Evolutionary conservation across 2,888 invertebrate species (phyloP).

Genomic region (Aphodius sticticus): DNA sequence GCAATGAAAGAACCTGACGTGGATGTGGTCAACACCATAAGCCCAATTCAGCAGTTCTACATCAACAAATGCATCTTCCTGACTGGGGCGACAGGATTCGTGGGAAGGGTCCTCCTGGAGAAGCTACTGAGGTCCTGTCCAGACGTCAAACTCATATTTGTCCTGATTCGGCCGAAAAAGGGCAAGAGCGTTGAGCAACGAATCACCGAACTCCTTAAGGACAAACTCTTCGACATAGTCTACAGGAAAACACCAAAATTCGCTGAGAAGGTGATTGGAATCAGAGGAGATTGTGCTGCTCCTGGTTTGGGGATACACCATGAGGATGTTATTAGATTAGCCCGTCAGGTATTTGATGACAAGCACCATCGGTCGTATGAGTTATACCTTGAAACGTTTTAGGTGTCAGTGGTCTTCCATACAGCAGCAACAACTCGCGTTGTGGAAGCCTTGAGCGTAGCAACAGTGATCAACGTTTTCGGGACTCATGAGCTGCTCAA

Average conservation of each 20-base stretch:
- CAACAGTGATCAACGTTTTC: slow-evolving; percentile 77
- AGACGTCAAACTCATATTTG: slow-evolving; percentile 63
- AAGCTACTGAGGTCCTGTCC: slow-evolving; percentile 68
- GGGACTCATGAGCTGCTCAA: slow-evolving; percentile 72
- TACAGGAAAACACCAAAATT: slow-evolving; percentile 68
- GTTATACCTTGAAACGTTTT: not conserved
- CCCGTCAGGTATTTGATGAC: not conserved
- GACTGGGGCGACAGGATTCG: slow-evolving; percentile 65
- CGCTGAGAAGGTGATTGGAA: slow-evolving; percentile 65
- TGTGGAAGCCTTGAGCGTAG: slow-evolving; percentile 77
- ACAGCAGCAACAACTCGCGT: slow-evolving; percentile 70
- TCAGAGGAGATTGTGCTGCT: slow-evolving; percentile 68
- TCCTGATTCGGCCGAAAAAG: slow-evolving; percentile 67
- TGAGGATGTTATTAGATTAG: slow-evolving; percentile 55
- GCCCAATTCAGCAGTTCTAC: slow-evolving; percentile 54
- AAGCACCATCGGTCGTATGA: not conserved
- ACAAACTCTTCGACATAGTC: slow-evolving; percentile 67
- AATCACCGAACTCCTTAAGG: slow-evolving; percentile 73
- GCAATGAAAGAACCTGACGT: not conserved
- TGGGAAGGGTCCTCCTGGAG: slow-evolving; percentile 66
- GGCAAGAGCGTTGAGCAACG: slow-evolving; percentile 71
- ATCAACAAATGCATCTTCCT: slow-evolving; percentile 54
- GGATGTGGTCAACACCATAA: not conserved
- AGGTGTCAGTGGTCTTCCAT: slow-evolving; percentile 64
- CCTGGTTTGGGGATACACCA: slow-evolving; percentile 68